Evolutionary conservation across 2,888 invertebrate genomes (phyloP).

Genomic region (Sthenelais limicola): DNA sequence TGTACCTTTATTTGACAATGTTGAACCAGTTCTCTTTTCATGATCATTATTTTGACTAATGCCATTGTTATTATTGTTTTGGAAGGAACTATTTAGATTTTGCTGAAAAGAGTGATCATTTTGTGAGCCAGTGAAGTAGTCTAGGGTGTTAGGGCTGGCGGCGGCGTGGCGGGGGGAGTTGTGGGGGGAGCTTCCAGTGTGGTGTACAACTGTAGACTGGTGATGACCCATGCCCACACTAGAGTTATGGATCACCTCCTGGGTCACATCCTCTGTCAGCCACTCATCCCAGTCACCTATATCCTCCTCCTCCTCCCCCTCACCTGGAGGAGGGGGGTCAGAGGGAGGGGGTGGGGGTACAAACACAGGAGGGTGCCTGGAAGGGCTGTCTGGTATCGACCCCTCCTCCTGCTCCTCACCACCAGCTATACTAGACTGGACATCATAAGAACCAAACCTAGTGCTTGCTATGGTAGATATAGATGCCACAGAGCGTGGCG

Average conservation of each 20-base stretch:
- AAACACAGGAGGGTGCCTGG: conserved; percentile 34
- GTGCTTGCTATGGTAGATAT: conserved; percentile 2
- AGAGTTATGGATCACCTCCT: background rate
- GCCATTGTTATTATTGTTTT: too few relatives aligned
- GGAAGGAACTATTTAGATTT: too few relatives aligned
- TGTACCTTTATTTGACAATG: background rate
- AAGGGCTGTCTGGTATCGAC: background rate
- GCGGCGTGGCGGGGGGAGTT: background rate
- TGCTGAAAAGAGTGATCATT: conserved; percentile 5
- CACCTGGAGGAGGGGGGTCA: conserved; percentile 27
- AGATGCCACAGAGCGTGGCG: conserved; percentile 29
- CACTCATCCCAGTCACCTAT: conserved; percentile 1
- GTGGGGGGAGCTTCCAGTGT: background rate
- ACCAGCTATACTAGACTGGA: background rate
- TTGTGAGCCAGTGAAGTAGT: conserved; percentile 6
- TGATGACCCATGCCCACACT: background rate
- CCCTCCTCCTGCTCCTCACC: background rate
- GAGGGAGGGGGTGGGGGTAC: conserved; percentile 41
- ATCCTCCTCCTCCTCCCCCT: conserved; percentile 11
- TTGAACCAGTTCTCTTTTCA: background rate
- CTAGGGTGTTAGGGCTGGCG: background rate
- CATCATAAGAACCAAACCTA: conserved; percentile 41
- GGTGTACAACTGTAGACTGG: background rate
- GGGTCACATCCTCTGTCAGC: conserved; percentile 27
- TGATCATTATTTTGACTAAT: background rate